Conservation (phyloP, 53 echinoderm and acorn worm genomes). For the Holothuria scabra region DNA sequence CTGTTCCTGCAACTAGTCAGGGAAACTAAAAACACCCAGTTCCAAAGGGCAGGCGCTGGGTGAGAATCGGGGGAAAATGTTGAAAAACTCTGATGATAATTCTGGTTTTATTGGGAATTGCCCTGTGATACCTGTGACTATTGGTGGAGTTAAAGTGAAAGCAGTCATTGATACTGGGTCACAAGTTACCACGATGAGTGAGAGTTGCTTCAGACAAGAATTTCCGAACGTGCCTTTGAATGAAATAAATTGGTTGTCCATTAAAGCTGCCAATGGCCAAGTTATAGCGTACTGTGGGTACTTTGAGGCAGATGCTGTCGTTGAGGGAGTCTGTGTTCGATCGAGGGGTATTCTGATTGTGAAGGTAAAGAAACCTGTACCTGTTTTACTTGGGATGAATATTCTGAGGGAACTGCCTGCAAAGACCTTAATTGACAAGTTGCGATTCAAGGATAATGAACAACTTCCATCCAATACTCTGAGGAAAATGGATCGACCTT, state of each 20-base stretch:
- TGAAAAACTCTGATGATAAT: neutral
- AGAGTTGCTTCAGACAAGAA: neutral
- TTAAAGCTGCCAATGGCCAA: slow-evolving; percentile 47
- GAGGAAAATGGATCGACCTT: neutral
- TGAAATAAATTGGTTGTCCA: slow-evolving; percentile 15
- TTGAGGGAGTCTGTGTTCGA: neutral
- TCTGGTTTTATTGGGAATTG: slow-evolving; percentile 1
- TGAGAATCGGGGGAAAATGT: neutral
- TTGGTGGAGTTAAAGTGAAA: neutral
- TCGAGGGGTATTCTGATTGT: slow-evolving; percentile 27
- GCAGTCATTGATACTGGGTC: slow-evolving; percentile 44
- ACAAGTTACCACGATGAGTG: slow-evolving; percentile 46
- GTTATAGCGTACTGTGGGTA: slow-evolving; percentile 40
- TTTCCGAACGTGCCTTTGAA: neutral
- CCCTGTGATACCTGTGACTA: neutral
- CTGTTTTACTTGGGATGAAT: slow-evolving; percentile 52
- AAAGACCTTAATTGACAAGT: neutral
- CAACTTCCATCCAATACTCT: too few relatives aligned
- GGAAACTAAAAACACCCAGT: slow-evolving; percentile 42
- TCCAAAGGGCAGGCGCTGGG: slow-evolving; percentile 29
- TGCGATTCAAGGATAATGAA: neutral
- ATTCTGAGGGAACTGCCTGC: slow-evolving; percentile 25
- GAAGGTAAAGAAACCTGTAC: neutral
- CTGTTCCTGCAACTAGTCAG: neutral
- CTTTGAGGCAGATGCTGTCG: slow-evolving; percentile 34